Evolutionary conservation across 2,888 invertebrate species (phyloP).

Genomic region (Vandiemenella viatica): DNA sequence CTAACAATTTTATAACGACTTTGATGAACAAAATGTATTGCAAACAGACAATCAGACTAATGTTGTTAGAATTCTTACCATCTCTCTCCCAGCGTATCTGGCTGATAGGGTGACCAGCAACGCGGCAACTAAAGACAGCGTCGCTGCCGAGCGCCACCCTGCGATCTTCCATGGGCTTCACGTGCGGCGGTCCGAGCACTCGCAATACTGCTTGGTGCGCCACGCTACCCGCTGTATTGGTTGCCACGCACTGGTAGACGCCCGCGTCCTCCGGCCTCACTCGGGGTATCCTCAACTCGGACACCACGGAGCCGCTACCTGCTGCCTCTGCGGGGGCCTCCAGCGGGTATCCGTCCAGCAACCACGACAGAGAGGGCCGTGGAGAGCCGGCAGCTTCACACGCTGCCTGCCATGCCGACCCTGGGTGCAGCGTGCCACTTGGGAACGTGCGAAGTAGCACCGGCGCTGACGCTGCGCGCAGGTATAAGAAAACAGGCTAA

Average conservation of each 20-base stretch:
- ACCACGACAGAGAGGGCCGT: conserved; percentile 29
- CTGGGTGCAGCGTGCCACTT: conserved; percentile 28
- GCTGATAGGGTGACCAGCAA: conserved; percentile 20
- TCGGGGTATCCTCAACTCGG: conserved; percentile 22
- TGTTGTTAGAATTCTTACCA: too few relatives aligned
- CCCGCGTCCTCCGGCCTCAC: conserved; percentile 25
- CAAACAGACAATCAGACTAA: too few relatives aligned
- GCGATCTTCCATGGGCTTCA: conserved; percentile 21
- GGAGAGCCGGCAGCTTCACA: conserved; percentile 32
- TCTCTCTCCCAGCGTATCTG: conserved; percentile 20
- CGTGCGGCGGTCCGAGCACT: conserved; percentile 26
- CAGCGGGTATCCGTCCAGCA: conserved; percentile 24
- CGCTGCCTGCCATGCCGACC: conserved; percentile 27
- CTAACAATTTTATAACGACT: too few relatives aligned
- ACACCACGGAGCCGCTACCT: conserved; percentile 22
- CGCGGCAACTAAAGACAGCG: conserved; percentile 18
- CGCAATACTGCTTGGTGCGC: conserved; percentile 27
- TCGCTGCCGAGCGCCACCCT: conserved; percentile 24
- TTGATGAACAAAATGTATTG: too few relatives aligned
- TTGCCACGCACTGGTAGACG: conserved; percentile 15
- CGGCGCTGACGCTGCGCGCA: conserved; percentile 22
- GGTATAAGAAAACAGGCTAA: too few relatives aligned
- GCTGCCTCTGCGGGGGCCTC: conserved; percentile 20
- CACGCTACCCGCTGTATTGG: conserved; percentile 13
- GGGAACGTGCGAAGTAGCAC: conserved; percentile 24